Evolutionary conservation across 23 tunicate genomes (phyloP).

Genomic region (Oikopleura dioica): DNA sequence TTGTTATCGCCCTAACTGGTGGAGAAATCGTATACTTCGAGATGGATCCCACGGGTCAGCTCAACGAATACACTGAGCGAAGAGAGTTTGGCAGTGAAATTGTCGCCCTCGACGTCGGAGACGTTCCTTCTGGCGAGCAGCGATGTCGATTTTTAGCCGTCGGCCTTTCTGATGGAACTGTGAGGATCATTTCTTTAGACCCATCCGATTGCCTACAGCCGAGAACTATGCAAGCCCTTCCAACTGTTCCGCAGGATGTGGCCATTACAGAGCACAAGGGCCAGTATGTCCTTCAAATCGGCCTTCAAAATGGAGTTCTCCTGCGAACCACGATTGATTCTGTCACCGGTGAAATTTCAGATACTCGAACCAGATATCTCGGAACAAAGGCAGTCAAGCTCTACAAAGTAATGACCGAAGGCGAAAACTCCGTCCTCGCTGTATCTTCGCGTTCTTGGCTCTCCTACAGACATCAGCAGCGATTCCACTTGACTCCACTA

Average conservation of each 20-base stretch:
- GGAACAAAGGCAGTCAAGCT: constrained; percentile 86
- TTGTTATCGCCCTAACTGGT: constrained; percentile 84
- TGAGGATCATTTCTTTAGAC: constrained; percentile 66
- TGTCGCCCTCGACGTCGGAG: constrained; percentile 60
- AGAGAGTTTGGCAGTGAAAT: constrained; percentile 81
- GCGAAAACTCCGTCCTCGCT: not conserved
- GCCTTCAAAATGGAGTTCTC: constrained; percentile 86
- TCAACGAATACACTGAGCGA: constrained; percentile 87
- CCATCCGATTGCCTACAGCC: constrained; percentile 96
- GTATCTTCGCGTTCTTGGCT: constrained; percentile 78
- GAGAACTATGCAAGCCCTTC: constrained; percentile 78
- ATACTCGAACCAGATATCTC: constrained; percentile 79
- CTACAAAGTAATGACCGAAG: constrained; percentile 56
- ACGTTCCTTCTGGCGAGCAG: constrained; percentile 80
- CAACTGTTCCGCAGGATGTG: constrained; percentile 69
- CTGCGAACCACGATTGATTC: constrained; percentile 63
- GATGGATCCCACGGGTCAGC: constrained; percentile 81
- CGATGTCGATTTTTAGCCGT: constrained; percentile 71
- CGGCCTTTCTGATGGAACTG: constrained; percentile 87
- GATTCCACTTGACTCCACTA: constrained; percentile 80
- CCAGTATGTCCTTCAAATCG: constrained; percentile 59
- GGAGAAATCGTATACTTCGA: constrained; percentile 94
- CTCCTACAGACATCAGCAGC: constrained; percentile 70
- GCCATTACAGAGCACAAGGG: constrained; percentile 81
- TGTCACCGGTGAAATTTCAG: constrained; percentile 84